These are phyloP conservation scores for Gambelia wislizenii DNA, from an alignment of 2,797 vertebrate species.

Conservation along the genomic window DNA sequence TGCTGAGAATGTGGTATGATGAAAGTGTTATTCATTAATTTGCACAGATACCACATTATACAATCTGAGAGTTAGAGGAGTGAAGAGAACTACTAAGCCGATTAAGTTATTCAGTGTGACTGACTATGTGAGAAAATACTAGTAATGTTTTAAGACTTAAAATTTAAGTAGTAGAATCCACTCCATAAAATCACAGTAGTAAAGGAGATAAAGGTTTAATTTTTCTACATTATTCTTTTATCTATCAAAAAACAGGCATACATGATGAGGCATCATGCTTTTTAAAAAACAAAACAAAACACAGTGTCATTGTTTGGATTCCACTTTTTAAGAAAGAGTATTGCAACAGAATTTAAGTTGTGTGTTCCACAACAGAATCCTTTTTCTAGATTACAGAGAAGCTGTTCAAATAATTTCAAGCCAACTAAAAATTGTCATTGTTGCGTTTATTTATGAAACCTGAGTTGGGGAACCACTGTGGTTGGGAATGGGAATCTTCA, in stretches of 20 bases:
- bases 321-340: not conserved
- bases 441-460: not conserved
- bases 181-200: slow-evolving; percentile 12
- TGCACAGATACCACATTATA: slow-evolving; percentile 46
- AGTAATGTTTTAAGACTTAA: not conserved
- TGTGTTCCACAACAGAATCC: not conserved
- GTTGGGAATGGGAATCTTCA: not conserved
- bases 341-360: not conserved
- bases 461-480: not conserved
- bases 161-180: slow-evolving; percentile 23
- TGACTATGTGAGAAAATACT: slow-evolving; percentile 15
- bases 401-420: not conserved
- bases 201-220: not conserved
- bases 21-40: slow-evolving; percentile 41
- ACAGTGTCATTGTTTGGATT: not conserved
- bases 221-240: slow-evolving; percentile 13
- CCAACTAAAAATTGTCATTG: not conserved
- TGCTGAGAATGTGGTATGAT: slow-evolving; percentile 26
- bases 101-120: slow-evolving; percentile 44
- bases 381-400: not conserved
- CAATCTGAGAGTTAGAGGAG: slow-evolving; percentile 41
- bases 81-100: slow-evolving; percentile 33
- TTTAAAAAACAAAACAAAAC: not conserved
- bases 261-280: not conserved
- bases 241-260: slow-evolving; percentile 13